These are phyloP conservation scores for Paramormyrops kingsleyae DNA, from an alignment of 2,113 vertebrate species.

Conservation along the genomic window DNA sequence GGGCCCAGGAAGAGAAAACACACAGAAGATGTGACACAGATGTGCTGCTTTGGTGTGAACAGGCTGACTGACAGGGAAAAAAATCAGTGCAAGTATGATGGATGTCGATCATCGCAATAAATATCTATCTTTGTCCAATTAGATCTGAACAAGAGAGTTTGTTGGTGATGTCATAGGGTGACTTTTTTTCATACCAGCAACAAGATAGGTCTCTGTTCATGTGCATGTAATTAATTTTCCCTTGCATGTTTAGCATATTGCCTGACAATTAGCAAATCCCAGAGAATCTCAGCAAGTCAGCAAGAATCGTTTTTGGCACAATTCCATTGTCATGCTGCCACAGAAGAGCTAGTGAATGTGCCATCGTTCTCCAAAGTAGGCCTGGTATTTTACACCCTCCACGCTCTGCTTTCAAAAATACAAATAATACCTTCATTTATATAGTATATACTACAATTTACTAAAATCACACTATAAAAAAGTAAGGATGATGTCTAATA, in stretches of 20 bases:
- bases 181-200: neutral
- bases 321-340: neutral
- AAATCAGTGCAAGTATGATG: neutral
- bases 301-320: neutral
- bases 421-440: neutral
- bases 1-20: neutral
- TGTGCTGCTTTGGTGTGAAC: neutral
- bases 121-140: neutral
- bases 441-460: neutral
- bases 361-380: neutral
- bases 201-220: neutral
- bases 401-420: neutral
- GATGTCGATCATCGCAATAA: neutral
- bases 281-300: neutral
- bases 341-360: neutral
- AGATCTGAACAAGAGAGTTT: neutral
- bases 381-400: neutral
- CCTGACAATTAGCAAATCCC: neutral
- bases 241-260: neutral
- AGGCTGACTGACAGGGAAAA: neutral
- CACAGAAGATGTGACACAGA: neutral
- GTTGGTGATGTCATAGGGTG: neutral
- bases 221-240: neutral
- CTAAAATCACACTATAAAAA: neutral
- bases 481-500: neutral